A percentile compares a stretch with the other conserved stretches of the same genome.
These are phyloP conservation scores for Cyprinella venusta DNA, from an alignment of 2,797 vertebrate genomes.

Conservation along the genomic window DNA sequence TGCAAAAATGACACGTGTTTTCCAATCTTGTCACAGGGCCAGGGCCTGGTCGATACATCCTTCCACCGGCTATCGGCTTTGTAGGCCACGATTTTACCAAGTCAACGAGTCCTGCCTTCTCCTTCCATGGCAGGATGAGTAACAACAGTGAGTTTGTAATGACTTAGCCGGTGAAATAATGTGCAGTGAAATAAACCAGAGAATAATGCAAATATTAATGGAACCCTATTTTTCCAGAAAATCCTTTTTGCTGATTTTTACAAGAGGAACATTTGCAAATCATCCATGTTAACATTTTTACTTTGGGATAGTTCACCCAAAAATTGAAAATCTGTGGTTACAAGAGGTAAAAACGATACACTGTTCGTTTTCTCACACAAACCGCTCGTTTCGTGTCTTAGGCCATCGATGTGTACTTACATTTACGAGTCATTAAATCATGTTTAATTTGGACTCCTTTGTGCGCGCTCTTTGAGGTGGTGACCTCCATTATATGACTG, in stretches of 20 bases:
- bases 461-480: too few relatives aligned
- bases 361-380: too few relatives aligned
- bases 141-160: constrained; percentile 73
- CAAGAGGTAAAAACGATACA: too few relatives aligned
- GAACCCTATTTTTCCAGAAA: neutral
- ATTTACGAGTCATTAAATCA: too few relatives aligned
- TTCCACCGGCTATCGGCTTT: constrained; percentile 83
- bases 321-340: neutral
- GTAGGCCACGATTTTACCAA: constrained; percentile 84
- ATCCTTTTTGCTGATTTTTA: neutral
- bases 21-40: constrained; percentile 73
- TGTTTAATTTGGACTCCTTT: too few relatives aligned
- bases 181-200: neutral
- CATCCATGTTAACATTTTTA: neutral
- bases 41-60: constrained; percentile 80
- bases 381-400: too few relatives aligned
- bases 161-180: neutral
- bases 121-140: constrained; percentile 77
- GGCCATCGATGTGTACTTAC: too few relatives aligned
- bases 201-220: neutral
- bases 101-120: constrained; percentile 78
- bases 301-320: neutral
- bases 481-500: too few relatives aligned
- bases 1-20: constrained; percentile 7
- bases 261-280: neutral